phyloP scores from a whole-genome alignment of 2,797 vertebrate genomes.

The Calcarius lapponicus region DNA sequence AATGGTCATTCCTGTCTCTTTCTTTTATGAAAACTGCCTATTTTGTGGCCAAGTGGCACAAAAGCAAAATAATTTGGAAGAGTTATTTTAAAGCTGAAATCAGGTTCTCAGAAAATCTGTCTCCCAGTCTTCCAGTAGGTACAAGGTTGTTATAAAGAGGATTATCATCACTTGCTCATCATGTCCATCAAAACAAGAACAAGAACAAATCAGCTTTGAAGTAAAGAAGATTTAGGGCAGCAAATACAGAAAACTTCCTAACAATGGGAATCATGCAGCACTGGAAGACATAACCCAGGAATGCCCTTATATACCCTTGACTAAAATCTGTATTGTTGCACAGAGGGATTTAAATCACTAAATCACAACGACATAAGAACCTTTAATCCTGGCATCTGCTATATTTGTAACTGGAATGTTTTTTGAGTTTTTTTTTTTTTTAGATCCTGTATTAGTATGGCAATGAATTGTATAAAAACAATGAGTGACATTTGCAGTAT shows the following conservation, averaged over 20 bases:
- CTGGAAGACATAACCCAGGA: not conserved
- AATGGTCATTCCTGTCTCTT: not conserved
- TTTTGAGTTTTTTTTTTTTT: not conserved
- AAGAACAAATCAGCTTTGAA: constrained; percentile 52
- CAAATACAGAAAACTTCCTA: not conserved
- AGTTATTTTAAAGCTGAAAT: not conserved
- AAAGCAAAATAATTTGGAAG: constrained; percentile 14
- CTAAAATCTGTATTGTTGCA: not conserved
- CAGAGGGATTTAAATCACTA: not conserved
- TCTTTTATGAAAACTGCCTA: not conserved
- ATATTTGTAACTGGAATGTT: not conserved
- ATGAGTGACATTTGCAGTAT: not conserved
- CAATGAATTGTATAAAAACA: not conserved
- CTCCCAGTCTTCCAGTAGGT: not conserved
- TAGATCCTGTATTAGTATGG: not conserved
- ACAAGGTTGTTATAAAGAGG: constrained; percentile 35
- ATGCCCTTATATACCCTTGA: not conserved
- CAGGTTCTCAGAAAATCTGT: not conserved
- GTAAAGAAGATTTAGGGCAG: constrained; percentile 50
- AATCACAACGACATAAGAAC: not conserved
- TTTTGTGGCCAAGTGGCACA: not conserved
- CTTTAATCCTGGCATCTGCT: not conserved
- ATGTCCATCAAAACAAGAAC: constrained; percentile 31
- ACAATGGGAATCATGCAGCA: not conserved
- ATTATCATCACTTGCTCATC: constrained; percentile 41